Conservation (phyloP, 1,140 invertebrate genomes). For the Drosophila nasuta region DNA sequence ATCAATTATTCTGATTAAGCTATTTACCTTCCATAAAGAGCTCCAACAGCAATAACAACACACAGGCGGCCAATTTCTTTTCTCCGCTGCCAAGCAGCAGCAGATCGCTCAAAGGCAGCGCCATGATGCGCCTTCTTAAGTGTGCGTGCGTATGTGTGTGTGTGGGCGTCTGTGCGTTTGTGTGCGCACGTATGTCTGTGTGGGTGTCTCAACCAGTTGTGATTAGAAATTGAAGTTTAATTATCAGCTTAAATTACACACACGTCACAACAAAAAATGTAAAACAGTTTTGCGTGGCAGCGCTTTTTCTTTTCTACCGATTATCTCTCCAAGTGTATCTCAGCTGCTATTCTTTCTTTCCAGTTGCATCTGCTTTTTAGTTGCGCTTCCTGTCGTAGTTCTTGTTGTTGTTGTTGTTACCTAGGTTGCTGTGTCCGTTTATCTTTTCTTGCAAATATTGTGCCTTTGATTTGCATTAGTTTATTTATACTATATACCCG, state of each 20-base stretch:
- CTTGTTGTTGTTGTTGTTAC: conserved; percentile 18
- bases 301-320: conserved; percentile 9
- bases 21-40: conserved; percentile 79
- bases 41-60: conserved; percentile 76
- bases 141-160: conserved; percentile 3
- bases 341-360: conserved; percentile 59
- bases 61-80: conserved; percentile 76
- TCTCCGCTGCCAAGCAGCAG: conserved; percentile 71
- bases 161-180: conserved; percentile 20
- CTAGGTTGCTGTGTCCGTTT: conserved; percentile 32
- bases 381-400: conserved; percentile 39
- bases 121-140: conserved; percentile 58
- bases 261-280: conserved; percentile 50
- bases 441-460: conserved; percentile 60
- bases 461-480: not conserved
- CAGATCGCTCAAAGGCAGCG: conserved; percentile 73
- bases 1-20: conserved; percentile 1
- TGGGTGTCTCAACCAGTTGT: conserved; percentile 59
- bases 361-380: conserved; percentile 37
- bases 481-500: conserved; percentile 13
- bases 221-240: conserved; percentile 28
- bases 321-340: conserved; percentile 18
- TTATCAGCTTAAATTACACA: conserved; percentile 36
- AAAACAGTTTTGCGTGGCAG: conserved; percentile 58
- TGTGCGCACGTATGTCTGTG: conserved; percentile 19